Evolutionary conservation across 1,140 invertebrate species (phyloP), one percentile per base, ranked within the genome.

Genomic region (Camponotus floridanus): DNA sequence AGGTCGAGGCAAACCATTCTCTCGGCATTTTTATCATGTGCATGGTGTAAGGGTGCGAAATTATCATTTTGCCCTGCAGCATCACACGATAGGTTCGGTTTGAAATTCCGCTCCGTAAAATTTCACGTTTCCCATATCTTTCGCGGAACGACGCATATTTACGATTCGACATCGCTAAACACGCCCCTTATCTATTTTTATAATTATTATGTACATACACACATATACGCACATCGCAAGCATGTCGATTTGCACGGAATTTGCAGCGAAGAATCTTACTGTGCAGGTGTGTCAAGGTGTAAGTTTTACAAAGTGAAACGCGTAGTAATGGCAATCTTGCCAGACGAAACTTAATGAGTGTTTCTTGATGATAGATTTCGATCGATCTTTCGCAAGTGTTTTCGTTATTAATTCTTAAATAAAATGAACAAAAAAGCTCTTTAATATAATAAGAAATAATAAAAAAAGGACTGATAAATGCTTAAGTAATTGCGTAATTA

Each of bases 141-240:
- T 62, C 45, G 33, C n/a, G 48, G n/a, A 68, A 9, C 48, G 11
- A 9, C 26, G 26, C 18, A 55, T 65, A 18, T 55, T 84, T 84
- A 87, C 39, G 86, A 88, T 76, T 45, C 57, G 33, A 71, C 78
- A 65, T 65, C 71, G 86, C 84, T 88, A 78, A 8, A 59, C 15
- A n/a, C 57, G 39, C 33, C 26, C 59, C 26, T n/a, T 7, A 48
- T 61, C 55, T 85, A 88, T 88, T 85, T 85, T 78, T 68, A 65
- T 15, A 55, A 3, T 45, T 9, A 3, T 45, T 45, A 42, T 6
- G 9, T 45, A 0, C 1, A 45, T 45, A 2, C 9, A 45, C 8
- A 45, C 8, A 45, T 9, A 9, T 42, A 42, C 36, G 39, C 39
- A 55, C n/a, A 76, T 57, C 6, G 70, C 51, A n/a, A 67, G 55